Conservation (phyloP, 2,113 vertebrate genomes). For the Alethe diademata region DNA sequence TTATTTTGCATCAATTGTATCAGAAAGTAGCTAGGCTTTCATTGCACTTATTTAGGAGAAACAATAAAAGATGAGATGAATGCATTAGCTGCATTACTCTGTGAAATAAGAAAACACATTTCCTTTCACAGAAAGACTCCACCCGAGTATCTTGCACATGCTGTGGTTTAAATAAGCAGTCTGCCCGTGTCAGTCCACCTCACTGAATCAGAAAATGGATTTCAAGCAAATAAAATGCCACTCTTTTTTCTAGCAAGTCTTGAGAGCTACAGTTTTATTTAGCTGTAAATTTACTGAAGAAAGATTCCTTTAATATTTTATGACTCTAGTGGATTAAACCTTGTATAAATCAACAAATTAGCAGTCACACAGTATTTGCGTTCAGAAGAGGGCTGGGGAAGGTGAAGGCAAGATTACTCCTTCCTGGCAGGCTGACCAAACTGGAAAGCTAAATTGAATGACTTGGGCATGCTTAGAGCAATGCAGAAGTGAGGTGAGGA, state of each 20-base stretch:
- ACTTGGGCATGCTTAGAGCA: not conserved
- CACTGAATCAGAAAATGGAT: slow-evolving; percentile 40
- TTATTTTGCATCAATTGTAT: not conserved
- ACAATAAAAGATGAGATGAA: not conserved
- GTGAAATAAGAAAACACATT: not conserved
- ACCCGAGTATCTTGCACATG: not conserved
- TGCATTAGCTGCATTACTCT: not conserved
- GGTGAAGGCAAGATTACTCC: slow-evolving; percentile 53
- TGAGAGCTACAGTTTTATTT: slow-evolving; percentile 27
- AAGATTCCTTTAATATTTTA: slow-evolving; percentile 56
- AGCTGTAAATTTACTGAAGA: slow-evolving; percentile 33
- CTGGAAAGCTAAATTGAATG: not conserved
- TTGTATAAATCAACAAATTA: slow-evolving; percentile 59
- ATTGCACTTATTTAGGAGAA: not conserved
- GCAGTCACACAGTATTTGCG: slow-evolving; percentile 6
- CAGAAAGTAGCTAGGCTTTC: not conserved
- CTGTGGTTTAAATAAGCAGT: slow-evolving; percentile 1
- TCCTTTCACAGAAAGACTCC: not conserved
- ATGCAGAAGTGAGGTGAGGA: not conserved
- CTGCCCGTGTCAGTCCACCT: slow-evolving; percentile 1
- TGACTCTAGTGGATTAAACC: slow-evolving; percentile 40
- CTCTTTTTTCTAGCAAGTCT: slow-evolving; percentile 20
- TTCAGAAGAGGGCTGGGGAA: slow-evolving; percentile 26
- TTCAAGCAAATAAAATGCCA: slow-evolving; percentile 57
- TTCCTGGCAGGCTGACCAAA: slow-evolving; percentile 40